Evolutionary conservation across 2,888 invertebrate species (phyloP).

Genomic region (Amblyjoppa fuscipennis): DNA sequence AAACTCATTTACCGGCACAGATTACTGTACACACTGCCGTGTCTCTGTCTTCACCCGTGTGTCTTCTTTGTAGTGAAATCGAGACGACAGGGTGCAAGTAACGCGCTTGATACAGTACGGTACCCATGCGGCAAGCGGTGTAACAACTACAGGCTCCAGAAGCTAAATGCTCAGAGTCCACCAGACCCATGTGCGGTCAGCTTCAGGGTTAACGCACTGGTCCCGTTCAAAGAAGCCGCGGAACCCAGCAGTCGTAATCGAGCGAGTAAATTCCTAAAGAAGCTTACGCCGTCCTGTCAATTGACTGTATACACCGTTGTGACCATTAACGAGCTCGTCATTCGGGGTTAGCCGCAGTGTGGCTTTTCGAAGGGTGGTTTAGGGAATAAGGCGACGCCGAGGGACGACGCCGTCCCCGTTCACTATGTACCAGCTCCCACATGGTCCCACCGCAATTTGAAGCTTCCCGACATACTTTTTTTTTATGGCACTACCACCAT

Average conservation of each 20-base stretch:
- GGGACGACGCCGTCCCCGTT: neutral
- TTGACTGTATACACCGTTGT: neutral
- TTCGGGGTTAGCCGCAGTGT: neutral
- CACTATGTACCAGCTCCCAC: neutral
- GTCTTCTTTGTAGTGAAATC: neutral
- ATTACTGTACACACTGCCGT: neutral
- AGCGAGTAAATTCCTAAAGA: neutral
- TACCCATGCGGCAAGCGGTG: neutral
- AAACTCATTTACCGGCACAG: neutral
- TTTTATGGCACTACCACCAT: neutral
- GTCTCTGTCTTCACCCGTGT: neutral
- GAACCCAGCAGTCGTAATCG: neutral
- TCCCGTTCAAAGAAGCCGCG: neutral
- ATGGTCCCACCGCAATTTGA: neutral
- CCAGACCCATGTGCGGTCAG: neutral
- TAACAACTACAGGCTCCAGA: neutral
- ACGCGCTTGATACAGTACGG: neutral
- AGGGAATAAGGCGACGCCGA: neutral
- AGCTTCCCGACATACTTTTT: neutral
- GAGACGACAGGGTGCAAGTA: neutral
- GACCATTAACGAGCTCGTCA: neutral
- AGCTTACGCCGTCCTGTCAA: neutral
- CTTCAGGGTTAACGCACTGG: neutral
- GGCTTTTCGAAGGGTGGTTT: neutral
- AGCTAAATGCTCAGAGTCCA: neutral